Conservation (phyloP, 2,888 invertebrate genomes). For the Netelia virgata region DNA sequence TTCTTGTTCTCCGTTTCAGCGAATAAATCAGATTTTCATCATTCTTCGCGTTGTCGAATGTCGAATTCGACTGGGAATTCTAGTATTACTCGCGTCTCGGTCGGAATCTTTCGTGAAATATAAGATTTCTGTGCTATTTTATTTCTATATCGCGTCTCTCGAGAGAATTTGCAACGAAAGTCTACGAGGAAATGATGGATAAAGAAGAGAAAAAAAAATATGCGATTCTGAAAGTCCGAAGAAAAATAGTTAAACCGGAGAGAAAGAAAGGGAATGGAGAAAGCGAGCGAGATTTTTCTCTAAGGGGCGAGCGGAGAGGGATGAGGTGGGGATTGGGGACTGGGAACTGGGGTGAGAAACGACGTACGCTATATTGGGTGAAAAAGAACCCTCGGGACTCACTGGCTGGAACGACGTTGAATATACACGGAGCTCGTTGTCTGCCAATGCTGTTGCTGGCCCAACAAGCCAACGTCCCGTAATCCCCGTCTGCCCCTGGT, state of each 20-base stretch:
- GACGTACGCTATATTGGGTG: conserved; percentile 1
- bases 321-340: background rate
- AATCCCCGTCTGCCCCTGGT: conserved; percentile 87
- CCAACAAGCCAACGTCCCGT: conserved; percentile 95
- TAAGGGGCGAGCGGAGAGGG: no score
- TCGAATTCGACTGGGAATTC: no score
- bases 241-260: no score
- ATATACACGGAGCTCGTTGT: conserved; percentile 92
- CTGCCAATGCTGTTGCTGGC: conserved; percentile 93
- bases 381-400: conserved; percentile 81
- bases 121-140: no score
- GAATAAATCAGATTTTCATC: no score
- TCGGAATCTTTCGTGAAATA: no score
- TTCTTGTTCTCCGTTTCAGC: no score
- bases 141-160: no score
- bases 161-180: background rate
- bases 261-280: background rate
- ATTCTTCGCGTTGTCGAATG: no score
- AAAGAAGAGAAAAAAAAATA: conserved; percentile 11
- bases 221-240: background rate
- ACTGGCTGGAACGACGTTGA: conserved; percentile 94
- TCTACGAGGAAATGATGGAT: conserved; percentile 1
- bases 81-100: no score
- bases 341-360: background rate
- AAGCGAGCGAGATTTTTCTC: no score